Percentiles rank a stretch among this genome's conserved stretches.
phyloP scores from a whole-genome alignment of 2,888 invertebrate genomes.

The Drosophila borborema region DNA sequence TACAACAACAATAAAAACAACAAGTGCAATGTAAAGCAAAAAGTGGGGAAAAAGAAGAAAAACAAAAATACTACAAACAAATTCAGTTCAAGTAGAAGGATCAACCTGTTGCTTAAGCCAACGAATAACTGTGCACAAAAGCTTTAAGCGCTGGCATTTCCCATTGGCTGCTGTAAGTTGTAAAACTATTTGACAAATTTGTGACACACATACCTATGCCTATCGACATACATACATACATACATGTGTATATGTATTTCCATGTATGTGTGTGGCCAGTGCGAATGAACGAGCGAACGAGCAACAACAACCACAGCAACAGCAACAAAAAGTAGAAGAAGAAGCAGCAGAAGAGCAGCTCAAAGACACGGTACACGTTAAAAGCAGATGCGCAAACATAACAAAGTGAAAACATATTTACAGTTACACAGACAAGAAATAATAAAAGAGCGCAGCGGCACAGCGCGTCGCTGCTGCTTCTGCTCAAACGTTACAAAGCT shows the following conservation, averaged over 20 bases:
- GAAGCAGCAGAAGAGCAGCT: slow-evolving; percentile 20
- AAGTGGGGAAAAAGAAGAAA: slow-evolving; percentile 17
- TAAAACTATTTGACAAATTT: slow-evolving; percentile 39
- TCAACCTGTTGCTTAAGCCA: slow-evolving; percentile 55
- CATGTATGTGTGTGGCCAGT: slow-evolving; percentile 35
- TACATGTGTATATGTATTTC: background rate
- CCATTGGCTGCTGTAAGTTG: slow-evolving; percentile 62
- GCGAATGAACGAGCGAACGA: slow-evolving; percentile 74
- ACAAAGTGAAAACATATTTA: slow-evolving; percentile 81
- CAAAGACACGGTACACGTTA: slow-evolving; percentile 46
- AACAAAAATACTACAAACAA: background rate
- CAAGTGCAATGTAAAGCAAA: slow-evolving; percentile 64
- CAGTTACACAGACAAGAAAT: slow-evolving; percentile 64
- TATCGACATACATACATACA: background rate
- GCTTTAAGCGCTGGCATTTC: slow-evolving; percentile 30
- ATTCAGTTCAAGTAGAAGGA: slow-evolving; percentile 16
- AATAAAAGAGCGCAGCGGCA: slow-evolving; percentile 39
- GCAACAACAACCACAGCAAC: slow-evolving; percentile 28
- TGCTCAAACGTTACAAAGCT: slow-evolving; percentile 39
- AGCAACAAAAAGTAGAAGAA: slow-evolving; percentile 20
- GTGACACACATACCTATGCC: slow-evolving; percentile 23
- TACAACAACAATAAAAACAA: slow-evolving; percentile 26
- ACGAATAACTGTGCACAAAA: slow-evolving; percentile 49
- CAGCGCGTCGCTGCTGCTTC: slow-evolving; percentile 8
- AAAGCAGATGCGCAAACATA: slow-evolving; percentile 76